Conservation (phyloP, 2,113 vertebrate species). For the Athene noctua region DNA sequence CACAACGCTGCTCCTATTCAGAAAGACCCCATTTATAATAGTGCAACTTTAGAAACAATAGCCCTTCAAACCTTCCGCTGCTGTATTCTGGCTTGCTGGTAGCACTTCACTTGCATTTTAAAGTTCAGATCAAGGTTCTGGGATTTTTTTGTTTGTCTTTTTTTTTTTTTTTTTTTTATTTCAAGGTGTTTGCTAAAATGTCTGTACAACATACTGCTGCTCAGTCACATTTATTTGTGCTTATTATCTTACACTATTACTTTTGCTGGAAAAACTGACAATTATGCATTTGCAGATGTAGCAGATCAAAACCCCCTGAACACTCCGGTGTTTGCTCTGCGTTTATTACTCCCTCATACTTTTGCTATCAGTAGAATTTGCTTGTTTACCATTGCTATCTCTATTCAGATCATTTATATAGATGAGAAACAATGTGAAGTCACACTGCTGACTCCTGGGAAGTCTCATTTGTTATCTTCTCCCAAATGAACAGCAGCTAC, state of each 20-base stretch:
- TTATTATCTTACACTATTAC: slow-evolving; percentile 34
- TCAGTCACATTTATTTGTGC: slow-evolving; percentile 26
- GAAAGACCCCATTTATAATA: background rate
- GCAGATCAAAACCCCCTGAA: slow-evolving; percentile 8
- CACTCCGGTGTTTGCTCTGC: slow-evolving; percentile 31
- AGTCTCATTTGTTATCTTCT: slow-evolving; percentile 26
- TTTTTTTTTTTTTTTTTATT: background rate
- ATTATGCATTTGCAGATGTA: slow-evolving; percentile 4
- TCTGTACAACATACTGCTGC: background rate
- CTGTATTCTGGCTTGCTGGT: rapidly evolving
- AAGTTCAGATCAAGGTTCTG: background rate
- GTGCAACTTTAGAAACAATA: background rate
- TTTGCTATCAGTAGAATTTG: slow-evolving; percentile 29
- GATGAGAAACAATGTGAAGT: slow-evolving; percentile 40
- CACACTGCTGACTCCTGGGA: background rate
- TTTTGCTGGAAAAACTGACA: slow-evolving; percentile 30
- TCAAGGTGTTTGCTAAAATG: slow-evolving; percentile 39
- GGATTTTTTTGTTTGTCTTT: too few relatives aligned
- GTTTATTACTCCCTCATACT: slow-evolving; percentile 43
- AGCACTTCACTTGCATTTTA: background rate
- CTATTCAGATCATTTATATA: slow-evolving; percentile 41
- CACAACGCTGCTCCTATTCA: background rate
- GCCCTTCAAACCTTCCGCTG: background rate
- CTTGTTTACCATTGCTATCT: slow-evolving; percentile 31
- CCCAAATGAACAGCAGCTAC: background rate